These are phyloP conservation scores for Oreamnos americanus DNA, from an alignment of 2,113 vertebrate genomes.

Conservation along the genomic window DNA sequence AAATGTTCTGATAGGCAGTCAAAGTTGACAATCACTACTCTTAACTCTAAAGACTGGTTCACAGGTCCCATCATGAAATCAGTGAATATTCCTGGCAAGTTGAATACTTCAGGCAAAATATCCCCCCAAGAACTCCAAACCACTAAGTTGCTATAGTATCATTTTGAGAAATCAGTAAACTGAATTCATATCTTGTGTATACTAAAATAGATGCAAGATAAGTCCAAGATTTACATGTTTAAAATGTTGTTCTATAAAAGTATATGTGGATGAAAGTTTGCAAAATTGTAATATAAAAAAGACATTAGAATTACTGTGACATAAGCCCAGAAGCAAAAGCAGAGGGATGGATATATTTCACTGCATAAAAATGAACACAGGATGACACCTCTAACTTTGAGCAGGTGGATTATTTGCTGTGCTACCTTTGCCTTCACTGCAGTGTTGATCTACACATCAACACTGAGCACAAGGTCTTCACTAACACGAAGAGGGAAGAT, in stretches of 20 bases:
- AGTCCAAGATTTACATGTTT: background rate
- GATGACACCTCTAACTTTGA: background rate
- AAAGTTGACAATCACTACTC: background rate
- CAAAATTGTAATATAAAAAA: background rate
- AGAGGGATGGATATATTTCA: background rate
- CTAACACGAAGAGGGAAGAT: background rate
- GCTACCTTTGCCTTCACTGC: background rate
- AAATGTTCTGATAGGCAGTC: background rate
- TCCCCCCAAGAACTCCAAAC: background rate
- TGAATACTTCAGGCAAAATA: background rate
- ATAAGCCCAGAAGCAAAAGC: background rate
- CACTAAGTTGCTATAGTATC: background rate
- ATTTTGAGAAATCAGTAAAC: background rate
- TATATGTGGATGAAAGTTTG: background rate
- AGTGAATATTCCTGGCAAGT: background rate
- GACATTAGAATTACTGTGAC: background rate
- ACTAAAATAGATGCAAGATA: background rate
- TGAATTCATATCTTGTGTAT: background rate
- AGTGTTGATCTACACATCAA: background rate
- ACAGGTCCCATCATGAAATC: background rate
- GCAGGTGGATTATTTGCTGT: background rate
- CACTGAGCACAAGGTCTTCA: background rate
- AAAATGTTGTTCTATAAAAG: background rate
- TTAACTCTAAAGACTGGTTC: background rate
- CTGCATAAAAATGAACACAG: background rate